Base-by-base conservation (phyloP, 2,888 invertebrate species). In the Cryptocheilus praepositus region DNA sequence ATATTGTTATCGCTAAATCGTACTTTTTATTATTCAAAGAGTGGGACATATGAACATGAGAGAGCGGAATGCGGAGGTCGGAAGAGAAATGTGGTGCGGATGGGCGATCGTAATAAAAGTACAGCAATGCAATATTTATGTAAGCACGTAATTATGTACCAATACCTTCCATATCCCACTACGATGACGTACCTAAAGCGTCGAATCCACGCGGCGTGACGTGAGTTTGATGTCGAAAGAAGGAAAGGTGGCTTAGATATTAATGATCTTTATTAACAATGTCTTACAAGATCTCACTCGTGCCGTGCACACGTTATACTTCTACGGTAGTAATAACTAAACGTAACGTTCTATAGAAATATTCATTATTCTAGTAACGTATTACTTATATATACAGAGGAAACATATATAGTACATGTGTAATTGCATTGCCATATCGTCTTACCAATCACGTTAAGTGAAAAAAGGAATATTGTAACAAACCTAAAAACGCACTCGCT, bases 31-130 rank as follows among this genome's bases (percentile, higher is more conserved):
- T 70, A 76, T 80, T 76, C 71, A 55, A 67, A 66, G 60, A 70
- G 67, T 62, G 66, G 62, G 68, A 67, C 63, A 66, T 75, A 68
- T 51, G 55, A 56, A 66, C 13, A 55, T 54, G 55, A 59, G 73
- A 59, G 73, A 7, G 36, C 2, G 53, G 63, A 68, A 55, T 54
- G 67, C 71, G 74, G 76, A 36, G 11, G 80, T 77, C 66, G 68
- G 67, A 68, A 65, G 71, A 67, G 64, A 73, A 68, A 70, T 77
- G 72, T 76, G 74, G 75, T 74, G 74, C 70, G 74, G 73, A 70
- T 81, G 70, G 79, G 73, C 77, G 75, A 81, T 74, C 72, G 64
- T 79, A 81, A 81, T 83, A 83, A 82, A 80, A 79, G 74, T 81
- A 80, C 74, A 80, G 70, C 75, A 75, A 80, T 74, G 76, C 74